Evolutionary conservation across 2,888 invertebrate species (phyloP).

Genomic region (Pherbina coryleti): DNA sequence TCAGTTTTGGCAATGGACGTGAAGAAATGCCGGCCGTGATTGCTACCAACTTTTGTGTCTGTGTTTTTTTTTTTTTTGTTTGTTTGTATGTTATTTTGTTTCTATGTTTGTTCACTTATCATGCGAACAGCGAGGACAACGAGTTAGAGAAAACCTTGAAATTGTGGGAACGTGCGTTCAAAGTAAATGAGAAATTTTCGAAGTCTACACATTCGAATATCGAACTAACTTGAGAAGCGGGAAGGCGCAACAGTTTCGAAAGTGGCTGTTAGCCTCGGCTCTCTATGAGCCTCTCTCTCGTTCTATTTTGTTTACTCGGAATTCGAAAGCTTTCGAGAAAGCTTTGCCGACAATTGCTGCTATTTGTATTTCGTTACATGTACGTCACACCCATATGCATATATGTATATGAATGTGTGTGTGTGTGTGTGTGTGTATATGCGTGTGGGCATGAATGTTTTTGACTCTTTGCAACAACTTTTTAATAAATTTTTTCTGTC

Average conservation of each 20-base stretch:
- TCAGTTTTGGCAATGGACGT: no score
- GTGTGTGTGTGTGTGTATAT: no score
- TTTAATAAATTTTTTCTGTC: not conserved
- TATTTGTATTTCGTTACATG: no score
- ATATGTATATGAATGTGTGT: no score
- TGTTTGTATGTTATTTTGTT: no score
- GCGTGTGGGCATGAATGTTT: no score
- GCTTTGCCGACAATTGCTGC: no score
- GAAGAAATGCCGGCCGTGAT: not conserved
- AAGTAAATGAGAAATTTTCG: not conserved
- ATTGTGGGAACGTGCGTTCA: not conserved
- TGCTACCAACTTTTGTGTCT: not conserved
- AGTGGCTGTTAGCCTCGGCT: not conserved
- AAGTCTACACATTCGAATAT: conserved; percentile 22
- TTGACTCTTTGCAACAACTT: no score
- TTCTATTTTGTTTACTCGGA: not conserved
- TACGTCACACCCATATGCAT: no score
- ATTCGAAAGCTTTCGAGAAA: no score
- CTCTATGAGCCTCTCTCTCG: not conserved
- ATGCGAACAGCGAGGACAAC: not conserved
- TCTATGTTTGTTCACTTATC: no score
- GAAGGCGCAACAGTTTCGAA: conserved; percentile 24
- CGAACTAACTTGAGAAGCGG: not conserved
- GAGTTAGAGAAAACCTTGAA: conserved; percentile 17
- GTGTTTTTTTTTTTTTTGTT: no score